Conservation (phyloP, 2,888 invertebrate genomes). For the Fabriciana adippe region DNA sequence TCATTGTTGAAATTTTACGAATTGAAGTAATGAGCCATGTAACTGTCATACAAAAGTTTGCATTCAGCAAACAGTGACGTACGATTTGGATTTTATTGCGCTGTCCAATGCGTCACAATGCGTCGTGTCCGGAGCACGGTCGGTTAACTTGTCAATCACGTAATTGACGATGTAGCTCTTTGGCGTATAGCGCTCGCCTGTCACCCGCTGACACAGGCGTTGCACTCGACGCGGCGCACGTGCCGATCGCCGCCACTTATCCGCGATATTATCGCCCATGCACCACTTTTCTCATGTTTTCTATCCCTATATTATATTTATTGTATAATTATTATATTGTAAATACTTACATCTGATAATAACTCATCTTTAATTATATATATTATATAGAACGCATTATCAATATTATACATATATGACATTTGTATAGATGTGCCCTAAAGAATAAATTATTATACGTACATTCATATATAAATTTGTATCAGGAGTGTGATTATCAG, state of each 20-base stretch:
- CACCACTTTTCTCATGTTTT: conserved; percentile 43
- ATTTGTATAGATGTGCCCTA: too few species aligned
- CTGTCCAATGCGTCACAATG: conserved; percentile 44
- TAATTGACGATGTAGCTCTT: conserved; percentile 68
- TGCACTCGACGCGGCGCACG: conserved; percentile 70
- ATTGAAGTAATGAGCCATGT: conserved; percentile 32
- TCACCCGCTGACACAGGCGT: conserved; percentile 56
- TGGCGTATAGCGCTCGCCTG: conserved; percentile 48
- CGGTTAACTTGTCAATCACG: conserved; percentile 69
- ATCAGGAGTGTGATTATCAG: conserved; percentile 46
- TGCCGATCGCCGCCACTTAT: conserved; percentile 75
- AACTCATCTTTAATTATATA: neutral
- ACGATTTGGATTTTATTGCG: conserved; percentile 43
- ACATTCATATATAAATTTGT: too few species aligned
- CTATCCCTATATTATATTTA: conserved; percentile 21
- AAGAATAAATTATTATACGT: too few species aligned
- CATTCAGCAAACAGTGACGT: conserved; percentile 38
- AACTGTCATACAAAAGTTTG: conserved; percentile 38
- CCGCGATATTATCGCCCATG: conserved; percentile 63
- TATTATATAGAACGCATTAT: too few species aligned
- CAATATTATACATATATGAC: too few species aligned
- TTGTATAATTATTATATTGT: neutral
- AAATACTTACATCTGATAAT: neutral
- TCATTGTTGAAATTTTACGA: neutral
- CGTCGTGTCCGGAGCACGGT: conserved; percentile 48